Evolutionary conservation across 2,113 vertebrate species (phyloP).

Genomic region (Noctilio leporinus): DNA sequence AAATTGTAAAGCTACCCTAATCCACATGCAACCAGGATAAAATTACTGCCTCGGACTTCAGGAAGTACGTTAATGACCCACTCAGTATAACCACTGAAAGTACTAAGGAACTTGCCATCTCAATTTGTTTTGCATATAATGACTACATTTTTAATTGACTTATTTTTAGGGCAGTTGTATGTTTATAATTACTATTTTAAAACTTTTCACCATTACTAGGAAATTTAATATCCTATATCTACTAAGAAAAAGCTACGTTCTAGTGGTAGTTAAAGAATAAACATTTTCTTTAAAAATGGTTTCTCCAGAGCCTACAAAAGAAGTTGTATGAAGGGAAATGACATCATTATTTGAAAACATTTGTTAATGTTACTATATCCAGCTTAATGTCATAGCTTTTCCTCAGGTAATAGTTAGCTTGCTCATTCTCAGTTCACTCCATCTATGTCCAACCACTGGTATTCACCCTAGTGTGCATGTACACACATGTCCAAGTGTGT

Average conservation of each 20-base stretch:
- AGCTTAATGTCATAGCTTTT: neutral
- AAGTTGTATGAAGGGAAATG: neutral
- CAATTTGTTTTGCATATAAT: neutral
- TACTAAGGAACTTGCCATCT: neutral
- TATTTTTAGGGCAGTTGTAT: neutral
- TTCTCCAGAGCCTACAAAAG: constrained; percentile 32
- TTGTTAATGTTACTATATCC: neutral
- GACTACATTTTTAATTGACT: constrained; percentile 7
- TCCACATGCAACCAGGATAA: constrained; percentile 1
- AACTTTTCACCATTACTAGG: neutral
- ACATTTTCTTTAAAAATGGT: neutral
- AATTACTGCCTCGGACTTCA: neutral
- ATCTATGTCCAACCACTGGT: neutral
- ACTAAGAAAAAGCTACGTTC: constrained; percentile 9
- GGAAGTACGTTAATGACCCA: constrained; percentile 10
- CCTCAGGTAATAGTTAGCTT: neutral
- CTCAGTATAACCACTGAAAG: neutral
- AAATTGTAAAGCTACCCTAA: constrained; percentile 59
- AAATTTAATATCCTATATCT: constrained; percentile 18
- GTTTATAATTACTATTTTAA: neutral
- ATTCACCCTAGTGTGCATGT: neutral
- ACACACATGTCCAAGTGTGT: accelerated
- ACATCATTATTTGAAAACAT: constrained; percentile 17
- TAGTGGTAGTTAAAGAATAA: constrained; percentile 8
- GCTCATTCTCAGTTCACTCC: neutral